These are phyloP conservation scores for Rafetus swinhoei DNA, from an alignment of 2,113 vertebrate species.

Conservation along the genomic window DNA sequence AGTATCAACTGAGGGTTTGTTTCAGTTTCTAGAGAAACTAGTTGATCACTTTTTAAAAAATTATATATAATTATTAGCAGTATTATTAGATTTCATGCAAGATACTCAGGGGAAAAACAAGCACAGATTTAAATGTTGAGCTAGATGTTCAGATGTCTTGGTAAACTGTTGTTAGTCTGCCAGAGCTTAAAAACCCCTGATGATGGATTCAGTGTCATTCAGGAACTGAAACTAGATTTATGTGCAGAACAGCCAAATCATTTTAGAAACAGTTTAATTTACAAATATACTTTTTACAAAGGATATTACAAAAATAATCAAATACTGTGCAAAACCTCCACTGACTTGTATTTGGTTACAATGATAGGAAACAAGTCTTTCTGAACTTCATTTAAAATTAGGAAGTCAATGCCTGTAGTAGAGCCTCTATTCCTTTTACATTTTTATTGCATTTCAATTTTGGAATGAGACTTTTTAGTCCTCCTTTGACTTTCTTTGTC, in stretches of 20 bases:
- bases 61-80: neutral
- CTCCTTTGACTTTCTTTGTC: conserved; percentile 81
- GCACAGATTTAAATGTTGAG: neutral
- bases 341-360: neutral
- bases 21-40: neutral
- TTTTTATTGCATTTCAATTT: conserved; percentile 79
- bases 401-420: conserved; percentile 87
- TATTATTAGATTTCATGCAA: neutral
- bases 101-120: neutral
- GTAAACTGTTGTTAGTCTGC: neutral
- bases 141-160: neutral
- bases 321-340: neutral
- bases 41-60: neutral
- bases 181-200: neutral
- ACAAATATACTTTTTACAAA: neutral
- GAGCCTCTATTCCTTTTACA: conserved; percentile 85
- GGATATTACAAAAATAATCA: neutral
- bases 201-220: neutral
- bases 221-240: neutral
- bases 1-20: neutral
- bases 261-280: conserved; percentile 54
- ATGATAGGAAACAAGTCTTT: neutral
- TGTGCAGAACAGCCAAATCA: neutral
- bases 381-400: conserved; percentile 54
- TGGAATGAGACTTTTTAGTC: conserved; percentile 81